phyloP scores from a whole-genome alignment of 64 coral and sea anemone genomes.

The Pocillopora verrucosa region DNA sequence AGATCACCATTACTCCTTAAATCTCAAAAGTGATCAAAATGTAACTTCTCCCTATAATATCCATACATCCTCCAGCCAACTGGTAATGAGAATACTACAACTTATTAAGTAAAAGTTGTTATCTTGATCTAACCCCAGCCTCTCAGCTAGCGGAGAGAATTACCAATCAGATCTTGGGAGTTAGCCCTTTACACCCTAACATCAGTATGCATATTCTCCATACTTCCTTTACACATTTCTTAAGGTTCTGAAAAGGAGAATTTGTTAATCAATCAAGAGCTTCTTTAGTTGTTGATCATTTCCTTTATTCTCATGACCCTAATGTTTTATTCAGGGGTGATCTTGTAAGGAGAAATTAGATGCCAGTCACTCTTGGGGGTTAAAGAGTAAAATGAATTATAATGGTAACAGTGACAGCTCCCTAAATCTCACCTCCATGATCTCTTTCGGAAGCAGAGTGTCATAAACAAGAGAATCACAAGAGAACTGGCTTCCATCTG shows the following conservation, averaged over 20 bases:
- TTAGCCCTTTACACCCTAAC: too few species aligned
- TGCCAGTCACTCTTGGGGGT: too few species aligned
- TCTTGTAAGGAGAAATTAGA: too few species aligned
- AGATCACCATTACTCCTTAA: neutral
- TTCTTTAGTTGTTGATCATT: too few species aligned
- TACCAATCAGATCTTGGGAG: too few species aligned
- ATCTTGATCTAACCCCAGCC: neutral
- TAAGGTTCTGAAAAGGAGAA: too few species aligned
- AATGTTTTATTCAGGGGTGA: too few species aligned
- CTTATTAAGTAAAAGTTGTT: neutral
- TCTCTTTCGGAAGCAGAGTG: slow-evolving; percentile 42
- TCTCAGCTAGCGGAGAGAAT: neutral
- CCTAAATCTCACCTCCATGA: slow-evolving; percentile 25
- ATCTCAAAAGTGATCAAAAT: neutral
- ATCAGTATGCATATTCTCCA: too few species aligned
- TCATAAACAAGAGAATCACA: slow-evolving; percentile 68
- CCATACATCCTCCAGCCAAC: neutral
- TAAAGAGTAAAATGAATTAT: too few species aligned
- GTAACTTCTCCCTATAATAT: neutral
- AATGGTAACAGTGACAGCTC: neutral
- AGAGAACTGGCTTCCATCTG: slow-evolving; percentile 54
- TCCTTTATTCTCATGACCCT: too few species aligned
- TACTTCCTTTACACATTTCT: too few species aligned
- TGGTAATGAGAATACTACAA: neutral
- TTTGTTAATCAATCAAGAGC: too few species aligned